Evolutionary conservation across 2,113 vertebrate species (phyloP).

Genomic region (Tympanuchus pallidicinctus): DNA sequence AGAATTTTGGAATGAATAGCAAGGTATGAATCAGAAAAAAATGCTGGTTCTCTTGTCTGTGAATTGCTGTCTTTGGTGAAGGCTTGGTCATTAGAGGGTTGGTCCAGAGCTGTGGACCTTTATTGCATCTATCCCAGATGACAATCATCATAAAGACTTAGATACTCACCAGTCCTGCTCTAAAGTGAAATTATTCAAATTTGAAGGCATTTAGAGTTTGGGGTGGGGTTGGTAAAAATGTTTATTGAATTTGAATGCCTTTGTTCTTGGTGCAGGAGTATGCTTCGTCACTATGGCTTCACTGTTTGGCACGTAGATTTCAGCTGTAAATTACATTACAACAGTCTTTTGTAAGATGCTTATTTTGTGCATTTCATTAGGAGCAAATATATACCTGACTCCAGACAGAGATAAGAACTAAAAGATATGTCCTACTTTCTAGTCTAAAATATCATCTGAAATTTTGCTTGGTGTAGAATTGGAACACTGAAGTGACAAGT

Average conservation of each 20-base stretch:
- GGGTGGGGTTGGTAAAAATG: neutral
- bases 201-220: neutral
- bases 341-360: slow-evolving; percentile 3
- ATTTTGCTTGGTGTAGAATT: neutral
- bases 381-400: slow-evolving; percentile 47
- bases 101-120: neutral
- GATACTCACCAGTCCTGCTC: neutral
- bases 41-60: neutral
- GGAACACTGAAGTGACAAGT: slow-evolving; percentile 15
- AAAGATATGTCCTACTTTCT: slow-evolving; percentile 38
- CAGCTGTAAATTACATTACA: slow-evolving; percentile 8
- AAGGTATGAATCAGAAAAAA: neutral
- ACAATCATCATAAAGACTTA: neutral
- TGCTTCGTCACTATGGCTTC: neutral
- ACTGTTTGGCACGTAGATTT: slow-evolving; percentile 7
- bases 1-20: neutral
- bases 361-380: slow-evolving; percentile 47
- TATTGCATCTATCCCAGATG: neutral
- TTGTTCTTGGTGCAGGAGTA: neutral
- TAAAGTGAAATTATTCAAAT: slow-evolving; percentile 6
- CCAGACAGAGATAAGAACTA: slow-evolving; percentile 43
- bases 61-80: neutral
- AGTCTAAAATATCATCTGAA: slow-evolving; percentile 2
- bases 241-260: slow-evolving; percentile 9
- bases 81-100: neutral